These are phyloP conservation scores for Ptychobarbus kaznakovi DNA, from an alignment of 2,797 vertebrate species.

Conservation along the genomic window DNA sequence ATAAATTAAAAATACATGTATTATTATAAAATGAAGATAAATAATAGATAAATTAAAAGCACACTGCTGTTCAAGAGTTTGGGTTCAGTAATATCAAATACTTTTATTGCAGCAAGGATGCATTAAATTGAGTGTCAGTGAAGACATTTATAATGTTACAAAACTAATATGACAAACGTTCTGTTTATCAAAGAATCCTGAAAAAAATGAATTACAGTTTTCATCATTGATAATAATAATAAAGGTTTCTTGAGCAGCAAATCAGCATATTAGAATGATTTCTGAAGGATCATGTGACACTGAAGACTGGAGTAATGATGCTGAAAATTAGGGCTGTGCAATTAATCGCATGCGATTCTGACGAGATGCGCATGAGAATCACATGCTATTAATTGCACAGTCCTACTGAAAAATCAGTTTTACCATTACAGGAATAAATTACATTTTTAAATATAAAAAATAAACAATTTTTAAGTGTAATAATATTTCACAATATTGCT, in stretches of 20 bases:
- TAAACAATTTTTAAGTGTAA: background rate
- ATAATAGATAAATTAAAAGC: background rate
- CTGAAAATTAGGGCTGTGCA: background rate
- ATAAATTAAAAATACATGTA: background rate
- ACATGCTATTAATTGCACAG: too few species aligned
- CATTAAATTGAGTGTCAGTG: background rate
- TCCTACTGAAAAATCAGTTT: background rate
- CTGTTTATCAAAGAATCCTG: background rate
- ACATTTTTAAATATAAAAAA: background rate
- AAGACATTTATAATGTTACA: background rate
- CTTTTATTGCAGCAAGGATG: background rate
- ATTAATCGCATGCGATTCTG: too few species aligned
- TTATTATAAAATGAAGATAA: too few species aligned
- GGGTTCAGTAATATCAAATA: background rate
- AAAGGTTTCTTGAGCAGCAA: background rate
- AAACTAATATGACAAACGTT: background rate
- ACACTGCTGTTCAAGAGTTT: background rate
- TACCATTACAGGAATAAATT: background rate
- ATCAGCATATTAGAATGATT: background rate
- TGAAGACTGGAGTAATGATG: background rate
- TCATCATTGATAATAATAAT: background rate
- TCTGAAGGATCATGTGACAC: background rate
- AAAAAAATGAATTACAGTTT: background rate
- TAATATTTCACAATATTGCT: background rate
- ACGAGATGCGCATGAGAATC: too few species aligned